Evolutionary conservation across 2,113 vertebrate species (phyloP).

Genomic region (Lophura nycthemera): DNA sequence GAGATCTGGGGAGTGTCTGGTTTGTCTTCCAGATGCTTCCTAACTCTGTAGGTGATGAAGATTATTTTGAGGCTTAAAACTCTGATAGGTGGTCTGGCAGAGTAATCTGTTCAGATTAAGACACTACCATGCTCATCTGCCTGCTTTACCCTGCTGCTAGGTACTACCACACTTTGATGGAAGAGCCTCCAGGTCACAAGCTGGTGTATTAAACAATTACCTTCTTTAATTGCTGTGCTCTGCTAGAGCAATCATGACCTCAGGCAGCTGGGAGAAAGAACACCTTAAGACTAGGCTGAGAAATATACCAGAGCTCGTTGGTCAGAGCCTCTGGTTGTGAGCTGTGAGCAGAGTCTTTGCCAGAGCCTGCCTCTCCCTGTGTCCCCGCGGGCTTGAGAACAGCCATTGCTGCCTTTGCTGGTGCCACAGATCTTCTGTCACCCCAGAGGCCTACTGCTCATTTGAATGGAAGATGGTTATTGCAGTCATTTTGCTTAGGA

Average conservation of each 20-base stretch:
- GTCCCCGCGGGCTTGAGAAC: not conserved
- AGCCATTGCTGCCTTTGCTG: not conserved
- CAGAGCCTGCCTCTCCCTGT: no score
- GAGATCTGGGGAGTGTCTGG: not conserved
- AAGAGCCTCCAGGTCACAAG: not conserved
- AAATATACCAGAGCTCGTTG: not conserved
- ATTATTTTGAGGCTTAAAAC: not conserved
- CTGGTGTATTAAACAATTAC: not conserved
- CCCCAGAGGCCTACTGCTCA: not conserved
- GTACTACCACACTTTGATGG: not conserved
- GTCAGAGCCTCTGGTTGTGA: conserved; percentile 2
- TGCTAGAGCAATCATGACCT: not conserved
- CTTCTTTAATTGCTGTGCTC: not conserved
- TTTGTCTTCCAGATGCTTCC: not conserved
- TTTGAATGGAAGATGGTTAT: not conserved
- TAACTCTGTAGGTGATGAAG: not conserved
- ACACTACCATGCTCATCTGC: not conserved
- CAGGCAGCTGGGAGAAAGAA: not conserved
- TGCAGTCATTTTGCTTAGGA: not conserved
- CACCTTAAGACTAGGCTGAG: not conserved
- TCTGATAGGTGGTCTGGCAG: not conserved
- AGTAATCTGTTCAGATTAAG: not conserved
- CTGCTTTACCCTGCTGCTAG: not conserved
- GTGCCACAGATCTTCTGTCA: not conserved
- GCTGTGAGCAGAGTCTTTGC: not conserved